Percentiles rank a stretch among this genome's conserved stretches.
phyloP scores from a whole-genome alignment of 2,797 vertebrate genomes.

The Lycodopsis pacificus region DNA sequence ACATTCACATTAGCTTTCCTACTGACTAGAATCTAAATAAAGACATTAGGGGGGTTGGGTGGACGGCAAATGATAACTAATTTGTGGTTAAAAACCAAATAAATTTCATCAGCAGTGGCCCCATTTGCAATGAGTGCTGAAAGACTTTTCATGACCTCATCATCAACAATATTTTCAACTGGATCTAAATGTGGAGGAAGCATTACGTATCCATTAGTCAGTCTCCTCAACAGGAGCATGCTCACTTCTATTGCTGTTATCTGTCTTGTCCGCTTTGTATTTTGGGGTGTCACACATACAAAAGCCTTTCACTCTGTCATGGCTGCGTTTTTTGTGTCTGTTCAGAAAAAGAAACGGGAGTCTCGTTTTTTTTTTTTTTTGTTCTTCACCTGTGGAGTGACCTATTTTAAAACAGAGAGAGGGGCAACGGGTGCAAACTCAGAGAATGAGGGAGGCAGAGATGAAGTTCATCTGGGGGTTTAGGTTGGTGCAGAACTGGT shows the following conservation, averaged over 20 bases:
- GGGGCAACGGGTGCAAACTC: slow-evolving; percentile 39
- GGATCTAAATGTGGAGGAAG: slow-evolving; percentile 39
- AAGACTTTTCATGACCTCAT: slow-evolving; percentile 30
- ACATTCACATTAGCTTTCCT: slow-evolving; percentile 14
- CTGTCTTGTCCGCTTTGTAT: slow-evolving; percentile 21
- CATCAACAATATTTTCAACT: slow-evolving; percentile 22
- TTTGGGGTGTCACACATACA: slow-evolving; percentile 22
- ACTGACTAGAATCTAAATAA: background rate
- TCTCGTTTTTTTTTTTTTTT: slow-evolving; percentile 40
- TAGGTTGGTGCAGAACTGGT: slow-evolving; percentile 30
- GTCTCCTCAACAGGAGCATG: slow-evolving; percentile 28
- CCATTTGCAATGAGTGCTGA: background rate
- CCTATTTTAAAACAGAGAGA: slow-evolving; percentile 37
- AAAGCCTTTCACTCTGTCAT: slow-evolving; percentile 37
- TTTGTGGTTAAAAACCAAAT: background rate
- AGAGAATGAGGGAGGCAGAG: slow-evolving; percentile 28
- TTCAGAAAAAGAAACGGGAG: slow-evolving; percentile 27
- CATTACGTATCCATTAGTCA: slow-evolving; percentile 44
- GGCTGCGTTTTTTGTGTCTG: slow-evolving; percentile 21
- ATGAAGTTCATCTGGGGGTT: slow-evolving; percentile 34
- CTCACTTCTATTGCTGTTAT: slow-evolving; percentile 10
- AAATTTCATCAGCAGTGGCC: slow-evolving; percentile 8
- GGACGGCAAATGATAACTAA: background rate
- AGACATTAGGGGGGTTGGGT: background rate
- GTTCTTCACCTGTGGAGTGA: slow-evolving; percentile 28